Percentiles rank a stretch among this genome's conserved stretches.
phyloP scores from a whole-genome alignment of 2,113 vertebrate species.

The Rhegmatorhina hoffmannsi region DNA sequence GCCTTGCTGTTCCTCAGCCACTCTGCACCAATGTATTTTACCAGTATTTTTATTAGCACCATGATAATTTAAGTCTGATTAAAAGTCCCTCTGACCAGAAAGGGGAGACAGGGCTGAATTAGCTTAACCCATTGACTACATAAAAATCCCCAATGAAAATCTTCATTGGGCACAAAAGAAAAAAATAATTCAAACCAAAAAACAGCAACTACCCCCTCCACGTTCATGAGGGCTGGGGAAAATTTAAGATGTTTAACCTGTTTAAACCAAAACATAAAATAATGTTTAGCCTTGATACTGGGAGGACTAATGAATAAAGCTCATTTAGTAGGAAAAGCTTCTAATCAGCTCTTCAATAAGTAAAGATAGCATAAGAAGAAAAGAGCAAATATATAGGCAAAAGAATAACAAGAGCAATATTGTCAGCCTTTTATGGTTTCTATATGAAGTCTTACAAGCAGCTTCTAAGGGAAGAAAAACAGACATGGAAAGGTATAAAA shows the following conservation, averaged over 20 bases:
- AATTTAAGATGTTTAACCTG: neutral
- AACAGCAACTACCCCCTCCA: no score
- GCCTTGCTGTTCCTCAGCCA: neutral
- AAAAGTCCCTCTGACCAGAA: slow-evolving; percentile 16
- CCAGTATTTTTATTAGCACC: neutral
- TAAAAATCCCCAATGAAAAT: neutral
- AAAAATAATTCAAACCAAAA: neutral
- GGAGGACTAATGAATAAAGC: neutral
- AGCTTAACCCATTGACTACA: neutral
- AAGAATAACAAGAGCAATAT: neutral
- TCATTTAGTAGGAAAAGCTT: neutral
- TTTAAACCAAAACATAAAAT: neutral
- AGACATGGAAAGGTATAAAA: neutral
- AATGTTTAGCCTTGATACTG: neutral
- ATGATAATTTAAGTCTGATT: slow-evolving; percentile 26
- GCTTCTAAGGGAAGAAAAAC: neutral
- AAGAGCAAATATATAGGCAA: neutral
- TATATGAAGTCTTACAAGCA: neutral
- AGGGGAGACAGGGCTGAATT: neutral
- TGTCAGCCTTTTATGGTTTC: neutral
- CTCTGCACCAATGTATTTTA: slow-evolving; percentile 23
- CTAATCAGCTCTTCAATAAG: neutral
- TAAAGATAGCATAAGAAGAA: neutral
- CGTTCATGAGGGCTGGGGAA: rapidly evolving
- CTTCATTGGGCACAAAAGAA: neutral